phyloP scores from a whole-genome alignment of 2,113 vertebrate species.

The Anguilla japonica region DNA sequence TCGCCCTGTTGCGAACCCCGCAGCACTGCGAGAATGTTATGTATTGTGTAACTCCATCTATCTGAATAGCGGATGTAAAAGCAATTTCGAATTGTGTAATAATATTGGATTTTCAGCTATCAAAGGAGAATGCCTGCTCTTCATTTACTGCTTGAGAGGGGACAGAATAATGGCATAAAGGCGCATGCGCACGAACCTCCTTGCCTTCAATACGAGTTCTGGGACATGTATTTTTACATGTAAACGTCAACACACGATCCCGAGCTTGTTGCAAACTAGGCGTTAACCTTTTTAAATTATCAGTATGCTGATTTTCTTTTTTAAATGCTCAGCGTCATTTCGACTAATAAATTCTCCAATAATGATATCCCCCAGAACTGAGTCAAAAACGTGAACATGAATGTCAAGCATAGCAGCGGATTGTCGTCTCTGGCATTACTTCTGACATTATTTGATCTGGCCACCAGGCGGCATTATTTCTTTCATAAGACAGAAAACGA shows the following conservation, averaged over 20 bases:
- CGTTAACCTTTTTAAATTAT: background rate
- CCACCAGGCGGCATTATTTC: slow-evolving; percentile 17
- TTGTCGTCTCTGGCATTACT: background rate
- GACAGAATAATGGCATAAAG: slow-evolving; percentile 23
- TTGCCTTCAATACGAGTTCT: background rate
- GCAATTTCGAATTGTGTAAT: slow-evolving; percentile 31
- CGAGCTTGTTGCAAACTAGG: background rate
- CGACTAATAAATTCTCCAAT: background rate
- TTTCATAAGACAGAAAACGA: background rate
- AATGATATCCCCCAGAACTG: background rate
- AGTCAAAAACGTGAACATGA: background rate
- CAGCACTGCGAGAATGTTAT: slow-evolving; percentile 19
- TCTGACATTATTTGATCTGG: background rate
- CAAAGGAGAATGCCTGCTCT: slow-evolving; percentile 36
- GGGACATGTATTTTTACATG: slow-evolving; percentile 40
- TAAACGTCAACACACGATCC: background rate
- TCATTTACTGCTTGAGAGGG: slow-evolving; percentile 38
- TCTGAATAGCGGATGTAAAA: slow-evolving; percentile 15
- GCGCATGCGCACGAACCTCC: slow-evolving; percentile 38
- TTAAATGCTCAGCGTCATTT: background rate
- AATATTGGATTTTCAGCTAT: slow-evolving; percentile 31
- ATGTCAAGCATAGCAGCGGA: background rate
- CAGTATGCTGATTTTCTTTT: background rate
- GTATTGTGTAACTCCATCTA: slow-evolving; percentile 24
- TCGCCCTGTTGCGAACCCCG: slow-evolving; percentile 16